Evolutionary conservation across 2,113 vertebrate genomes (phyloP).

Genomic region (Chionodraco myersi): DNA sequence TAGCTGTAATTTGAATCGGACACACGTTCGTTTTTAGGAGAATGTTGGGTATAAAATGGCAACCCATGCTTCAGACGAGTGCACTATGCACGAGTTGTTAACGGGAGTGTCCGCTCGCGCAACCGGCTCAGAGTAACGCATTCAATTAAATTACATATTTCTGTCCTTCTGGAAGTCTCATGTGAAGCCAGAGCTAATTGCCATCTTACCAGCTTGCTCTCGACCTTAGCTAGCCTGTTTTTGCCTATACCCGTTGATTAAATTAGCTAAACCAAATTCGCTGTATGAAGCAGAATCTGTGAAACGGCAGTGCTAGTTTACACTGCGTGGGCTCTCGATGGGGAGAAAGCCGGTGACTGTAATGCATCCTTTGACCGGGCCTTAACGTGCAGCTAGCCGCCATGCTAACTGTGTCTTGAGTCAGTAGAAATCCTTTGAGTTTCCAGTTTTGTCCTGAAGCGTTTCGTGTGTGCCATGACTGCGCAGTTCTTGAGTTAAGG

Average conservation of each 20-base stretch:
- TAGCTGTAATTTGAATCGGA: background rate
- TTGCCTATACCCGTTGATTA: background rate
- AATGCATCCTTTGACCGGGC: too few relatives aligned
- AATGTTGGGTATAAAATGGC: background rate
- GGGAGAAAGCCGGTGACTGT: background rate
- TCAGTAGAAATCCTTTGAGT: slow-evolving; percentile 15
- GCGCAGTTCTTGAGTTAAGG: slow-evolving; percentile 84
- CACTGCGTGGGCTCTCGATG: background rate
- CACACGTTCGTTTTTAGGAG: background rate
- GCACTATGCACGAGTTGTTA: too few relatives aligned
- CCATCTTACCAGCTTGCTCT: background rate
- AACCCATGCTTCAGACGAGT: background rate
- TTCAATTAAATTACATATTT: background rate
- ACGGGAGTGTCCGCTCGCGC: slow-evolving; percentile 46
- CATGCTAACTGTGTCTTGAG: slow-evolving; percentile 23
- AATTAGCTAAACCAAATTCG: background rate
- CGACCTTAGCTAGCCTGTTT: background rate
- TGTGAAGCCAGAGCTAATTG: background rate
- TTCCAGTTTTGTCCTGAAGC: slow-evolving; percentile 27
- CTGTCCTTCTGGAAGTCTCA: background rate
- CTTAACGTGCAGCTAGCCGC: background rate
- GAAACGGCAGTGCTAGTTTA: background rate
- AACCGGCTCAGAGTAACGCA: too few relatives aligned
- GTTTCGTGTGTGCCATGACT: slow-evolving; percentile 80
- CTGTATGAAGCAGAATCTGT: background rate